phyloP scores from a whole-genome alignment of 2,113 vertebrate species.

The Machaerirhynchus nigripectus region DNA sequence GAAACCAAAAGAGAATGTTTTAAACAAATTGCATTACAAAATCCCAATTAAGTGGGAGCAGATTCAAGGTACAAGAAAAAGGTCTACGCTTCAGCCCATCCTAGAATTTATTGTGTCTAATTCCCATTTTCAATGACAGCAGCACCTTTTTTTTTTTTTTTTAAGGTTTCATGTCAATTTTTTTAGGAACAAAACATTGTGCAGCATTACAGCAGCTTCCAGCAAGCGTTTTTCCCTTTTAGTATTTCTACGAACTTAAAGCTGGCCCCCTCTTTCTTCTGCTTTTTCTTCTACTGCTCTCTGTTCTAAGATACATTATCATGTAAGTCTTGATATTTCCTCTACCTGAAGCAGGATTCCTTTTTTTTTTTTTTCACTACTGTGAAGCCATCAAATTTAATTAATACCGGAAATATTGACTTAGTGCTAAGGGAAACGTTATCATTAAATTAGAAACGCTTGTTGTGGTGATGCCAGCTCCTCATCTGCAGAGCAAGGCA shows the following conservation, averaged over 20 bases:
- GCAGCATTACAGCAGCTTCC: neutral
- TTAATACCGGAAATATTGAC: slow-evolving; percentile 34
- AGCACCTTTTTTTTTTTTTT: neutral
- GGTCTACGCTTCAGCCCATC: accelerated
- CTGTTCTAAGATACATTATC: neutral
- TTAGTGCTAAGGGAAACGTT: neutral
- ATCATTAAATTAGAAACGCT: neutral
- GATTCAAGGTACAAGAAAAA: neutral
- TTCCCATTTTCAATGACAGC: neutral
- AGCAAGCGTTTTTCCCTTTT: neutral
- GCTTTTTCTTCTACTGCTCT: neutral
- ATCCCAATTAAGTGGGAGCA: neutral
- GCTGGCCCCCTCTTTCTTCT: neutral
- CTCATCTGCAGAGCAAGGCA: neutral
- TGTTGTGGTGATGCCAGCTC: neutral
- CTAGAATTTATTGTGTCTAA: neutral
- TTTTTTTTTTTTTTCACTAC: neutral
- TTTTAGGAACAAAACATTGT: neutral
- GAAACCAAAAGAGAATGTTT: neutral
- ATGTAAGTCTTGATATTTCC: neutral
- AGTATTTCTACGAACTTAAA: neutral
- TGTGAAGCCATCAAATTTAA: slow-evolving; percentile 12
- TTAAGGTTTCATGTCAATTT: neutral
- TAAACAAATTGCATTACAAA: neutral
- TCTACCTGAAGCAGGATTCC: neutral